These are phyloP conservation scores for Apodemus speciosus DNA, from an alignment of 2,113 vertebrate genomes.

Conservation along the genomic window DNA sequence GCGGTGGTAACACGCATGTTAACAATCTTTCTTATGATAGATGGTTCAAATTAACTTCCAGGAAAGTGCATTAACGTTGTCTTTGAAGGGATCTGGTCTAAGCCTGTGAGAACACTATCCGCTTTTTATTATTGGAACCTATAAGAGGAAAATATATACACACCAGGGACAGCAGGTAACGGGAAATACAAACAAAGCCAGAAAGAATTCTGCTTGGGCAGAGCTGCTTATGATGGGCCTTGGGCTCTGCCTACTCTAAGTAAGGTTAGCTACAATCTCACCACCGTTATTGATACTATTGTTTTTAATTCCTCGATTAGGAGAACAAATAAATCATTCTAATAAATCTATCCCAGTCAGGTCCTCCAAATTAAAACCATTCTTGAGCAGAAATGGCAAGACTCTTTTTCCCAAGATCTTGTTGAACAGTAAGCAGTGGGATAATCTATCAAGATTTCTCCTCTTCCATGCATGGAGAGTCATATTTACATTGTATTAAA, in stretches of 20 bases:
- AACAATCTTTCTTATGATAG: slow-evolving; percentile 86
- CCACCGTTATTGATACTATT: slow-evolving; percentile 68
- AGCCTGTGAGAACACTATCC: slow-evolving; percentile 81
- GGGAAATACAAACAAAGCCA: slow-evolving; percentile 82
- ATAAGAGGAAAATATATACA: slow-evolving; percentile 83
- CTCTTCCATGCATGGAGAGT: slow-evolving; percentile 83
- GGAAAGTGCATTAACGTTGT: slow-evolving; percentile 83
- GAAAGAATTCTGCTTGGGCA: slow-evolving; percentile 69
- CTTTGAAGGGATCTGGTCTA: slow-evolving; percentile 84
- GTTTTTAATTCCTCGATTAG: slow-evolving; percentile 70
- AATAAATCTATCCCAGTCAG: slow-evolving; percentile 80
- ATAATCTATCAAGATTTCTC: slow-evolving; percentile 85
- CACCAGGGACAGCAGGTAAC: slow-evolving; percentile 75
- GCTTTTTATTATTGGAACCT: slow-evolving; percentile 84
- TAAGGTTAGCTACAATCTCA: slow-evolving; percentile 53
- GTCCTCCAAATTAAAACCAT: slow-evolving; percentile 81
- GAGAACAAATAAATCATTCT: slow-evolving; percentile 71
- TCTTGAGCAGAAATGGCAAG: slow-evolving; percentile 82
- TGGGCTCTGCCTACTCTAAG: slow-evolving; percentile 52
- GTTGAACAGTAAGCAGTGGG: slow-evolving; percentile 79
- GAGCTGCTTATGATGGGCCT: slow-evolving; percentile 39
- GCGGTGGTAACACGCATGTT: slow-evolving; percentile 83
- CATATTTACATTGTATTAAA: slow-evolving; percentile 87
- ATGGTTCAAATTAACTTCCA: slow-evolving; percentile 87
- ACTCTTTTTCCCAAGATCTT: slow-evolving; percentile 80